A percentile compares a stretch with the other conserved stretches of the same genome.
These are phyloP conservation scores for Bombus sylvicola DNA, from an alignment of 1,140 invertebrate genomes.

Conservation along the genomic window DNA sequence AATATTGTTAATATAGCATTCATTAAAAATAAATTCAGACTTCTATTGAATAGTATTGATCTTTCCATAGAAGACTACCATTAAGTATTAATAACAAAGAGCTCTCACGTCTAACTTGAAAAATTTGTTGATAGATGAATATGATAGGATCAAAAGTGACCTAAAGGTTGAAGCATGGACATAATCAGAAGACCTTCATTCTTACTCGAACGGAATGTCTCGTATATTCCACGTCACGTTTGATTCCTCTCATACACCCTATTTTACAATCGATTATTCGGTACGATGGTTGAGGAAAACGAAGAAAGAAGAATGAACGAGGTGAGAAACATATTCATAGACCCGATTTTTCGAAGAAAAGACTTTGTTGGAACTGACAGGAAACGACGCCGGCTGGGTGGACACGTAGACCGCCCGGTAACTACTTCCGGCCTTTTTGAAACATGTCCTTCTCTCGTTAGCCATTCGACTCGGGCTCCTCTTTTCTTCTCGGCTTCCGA, in stretches of 20 bases:
- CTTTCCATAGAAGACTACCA: too few species aligned
- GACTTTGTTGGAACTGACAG: constrained; percentile 8
- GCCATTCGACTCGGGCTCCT: constrained; percentile 53
- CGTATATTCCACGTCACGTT: background rate
- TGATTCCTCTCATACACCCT: background rate
- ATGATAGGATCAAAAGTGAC: background rate
- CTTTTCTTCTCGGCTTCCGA: constrained; percentile 66
- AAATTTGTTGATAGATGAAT: background rate
- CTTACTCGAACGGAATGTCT: background rate
- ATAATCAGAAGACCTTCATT: background rate
- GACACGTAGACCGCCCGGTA: constrained; percentile 40
- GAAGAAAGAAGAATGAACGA: background rate
- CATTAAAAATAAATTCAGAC: too few species aligned
- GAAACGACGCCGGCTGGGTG: constrained; percentile 24
- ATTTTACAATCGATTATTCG: too few species aligned
- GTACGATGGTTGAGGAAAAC: too few species aligned
- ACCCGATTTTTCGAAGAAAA: constrained; percentile 28
- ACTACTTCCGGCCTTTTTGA: constrained; percentile 66
- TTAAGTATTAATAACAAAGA: too few species aligned
- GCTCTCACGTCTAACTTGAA: too few species aligned
- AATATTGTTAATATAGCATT: too few species aligned
- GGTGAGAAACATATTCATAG: constrained; percentile 38
- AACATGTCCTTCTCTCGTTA: constrained; percentile 59
- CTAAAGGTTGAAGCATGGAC: too few species aligned
- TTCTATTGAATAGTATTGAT: too few species aligned